Evolutionary conservation across 1,140 invertebrate species (phyloP), one percentile per base, ranked within the genome.

Genomic region (Apis laboriosa): DNA sequence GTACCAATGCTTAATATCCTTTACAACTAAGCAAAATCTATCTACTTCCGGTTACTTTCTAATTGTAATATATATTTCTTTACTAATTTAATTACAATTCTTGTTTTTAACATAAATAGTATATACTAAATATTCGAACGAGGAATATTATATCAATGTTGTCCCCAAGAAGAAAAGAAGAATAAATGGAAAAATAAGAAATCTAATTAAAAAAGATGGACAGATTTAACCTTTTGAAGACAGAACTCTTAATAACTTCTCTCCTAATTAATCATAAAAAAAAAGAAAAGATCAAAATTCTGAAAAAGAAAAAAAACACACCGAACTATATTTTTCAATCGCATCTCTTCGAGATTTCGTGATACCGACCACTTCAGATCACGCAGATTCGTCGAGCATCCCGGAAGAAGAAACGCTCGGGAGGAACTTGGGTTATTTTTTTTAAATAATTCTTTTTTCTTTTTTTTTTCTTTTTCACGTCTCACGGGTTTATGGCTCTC

Each of bases 401-500:
- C 53, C 61, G 72, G 72, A 53, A 74, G 72, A 73, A 7, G 34
- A 43, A 34, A 64, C 63, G 61, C 64, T 53, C 56, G 53, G 55
- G 58, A 83, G 80, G 80, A 83, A 83, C 80, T 83, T 83, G 75
- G 63, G 58, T 75, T 12, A 19, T 58, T 19, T 55, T 21, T 28
- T 19, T 28, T 28, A 19, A 15, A 12, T 72, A 21, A 21, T 72
- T 34, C 4, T 72, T 56, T 19, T 13, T 34, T 8, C 58, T 28
- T 58, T 19, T 28, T 24, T 19, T 28, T 24, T 56, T 3, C 9
- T 70, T n/a, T 51, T 12, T 15, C 61, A 51, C 21, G 71, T 58
- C 19, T 13, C 43, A 5, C 53, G 7, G 19, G 19, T 43, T 55
- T 56, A 21, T 43, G 63, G 49, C 64, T n/a, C 28, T 51, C 61